These are phyloP conservation scores for Panzeria rudis DNA, from an alignment of 2,888 invertebrate genomes.

Conservation along the genomic window DNA sequence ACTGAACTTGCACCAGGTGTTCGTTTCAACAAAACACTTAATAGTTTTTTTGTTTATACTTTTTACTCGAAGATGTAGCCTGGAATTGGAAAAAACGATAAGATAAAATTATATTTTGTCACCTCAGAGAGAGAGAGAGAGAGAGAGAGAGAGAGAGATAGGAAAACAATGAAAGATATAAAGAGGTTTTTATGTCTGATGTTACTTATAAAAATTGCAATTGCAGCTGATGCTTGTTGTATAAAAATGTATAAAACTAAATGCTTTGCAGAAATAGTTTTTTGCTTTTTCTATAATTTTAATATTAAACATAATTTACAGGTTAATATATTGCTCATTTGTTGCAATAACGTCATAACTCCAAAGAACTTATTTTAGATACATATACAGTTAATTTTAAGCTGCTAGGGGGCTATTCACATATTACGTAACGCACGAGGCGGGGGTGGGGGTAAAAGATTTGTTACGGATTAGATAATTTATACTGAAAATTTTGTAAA, in stretches of 20 bases:
- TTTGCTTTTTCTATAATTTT: background rate
- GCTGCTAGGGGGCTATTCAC: too few relatives aligned
- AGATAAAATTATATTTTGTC: constrained; percentile 54
- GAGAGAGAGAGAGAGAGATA: background rate
- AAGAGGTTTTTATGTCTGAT: constrained; percentile 49
- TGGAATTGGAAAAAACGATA: constrained; percentile 19
- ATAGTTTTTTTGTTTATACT: constrained; percentile 20
- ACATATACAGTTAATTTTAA: too few relatives aligned
- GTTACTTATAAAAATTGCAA: constrained; percentile 55
- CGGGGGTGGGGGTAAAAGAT: too few relatives aligned
- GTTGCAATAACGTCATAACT: too few relatives aligned
- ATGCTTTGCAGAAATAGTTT: background rate
- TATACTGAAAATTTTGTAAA: too few relatives aligned
- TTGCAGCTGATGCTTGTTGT: constrained; percentile 61
- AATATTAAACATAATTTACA: background rate
- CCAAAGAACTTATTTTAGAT: too few relatives aligned
- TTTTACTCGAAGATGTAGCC: constrained; percentile 45
- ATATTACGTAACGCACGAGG: too few relatives aligned
- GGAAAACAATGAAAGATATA: background rate
- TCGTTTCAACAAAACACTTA: constrained; percentile 69
- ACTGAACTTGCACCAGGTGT: constrained; percentile 64
- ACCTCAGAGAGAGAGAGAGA: constrained; percentile 34
- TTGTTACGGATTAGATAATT: too few relatives aligned
- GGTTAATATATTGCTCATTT: too few relatives aligned
- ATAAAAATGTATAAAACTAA: constrained; percentile 20